Evolutionary conservation across 2,888 invertebrate genomes (phyloP).

Genomic region (Ashinkailepas kermadecensis): DNA sequence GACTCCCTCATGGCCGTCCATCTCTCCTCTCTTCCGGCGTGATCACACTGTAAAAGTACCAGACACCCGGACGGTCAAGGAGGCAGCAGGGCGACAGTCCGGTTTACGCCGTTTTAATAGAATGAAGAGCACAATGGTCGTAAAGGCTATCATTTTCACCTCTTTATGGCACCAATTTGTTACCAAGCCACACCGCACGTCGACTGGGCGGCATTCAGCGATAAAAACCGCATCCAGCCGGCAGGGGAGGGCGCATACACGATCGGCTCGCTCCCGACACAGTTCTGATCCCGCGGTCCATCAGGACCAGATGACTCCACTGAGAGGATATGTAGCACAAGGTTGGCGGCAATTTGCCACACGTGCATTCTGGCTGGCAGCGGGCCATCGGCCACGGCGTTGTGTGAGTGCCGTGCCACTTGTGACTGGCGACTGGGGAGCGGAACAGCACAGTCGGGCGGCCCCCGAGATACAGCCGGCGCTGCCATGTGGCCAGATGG

Average conservation of each 20-base stretch:
- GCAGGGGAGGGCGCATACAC: background rate
- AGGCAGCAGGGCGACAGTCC: background rate
- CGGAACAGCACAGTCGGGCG: no score
- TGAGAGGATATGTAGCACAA: no score
- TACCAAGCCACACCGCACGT: background rate
- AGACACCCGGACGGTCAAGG: background rate
- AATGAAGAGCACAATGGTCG: background rate
- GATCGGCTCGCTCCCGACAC: background rate
- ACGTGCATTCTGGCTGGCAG: no score
- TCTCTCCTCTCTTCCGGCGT: no score
- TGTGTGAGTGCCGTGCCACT: no score
- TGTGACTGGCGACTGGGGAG: no score
- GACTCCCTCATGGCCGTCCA: no score
- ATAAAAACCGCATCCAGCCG: background rate
- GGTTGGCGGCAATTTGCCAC: no score
- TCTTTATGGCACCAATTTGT: conserved; percentile 20
- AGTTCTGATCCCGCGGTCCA: background rate
- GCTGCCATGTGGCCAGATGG: no score
- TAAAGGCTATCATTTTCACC: conserved; percentile 21
- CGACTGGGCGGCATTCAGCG: background rate
- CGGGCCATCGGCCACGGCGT: no score
- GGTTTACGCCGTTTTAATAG: conserved; percentile 16
- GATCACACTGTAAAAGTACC: background rate
- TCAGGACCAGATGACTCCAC: background rate
- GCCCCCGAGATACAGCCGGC: no score